Base-by-base conservation (phyloP, 2,797 vertebrate species). In the Pristis pectinata region DNA sequence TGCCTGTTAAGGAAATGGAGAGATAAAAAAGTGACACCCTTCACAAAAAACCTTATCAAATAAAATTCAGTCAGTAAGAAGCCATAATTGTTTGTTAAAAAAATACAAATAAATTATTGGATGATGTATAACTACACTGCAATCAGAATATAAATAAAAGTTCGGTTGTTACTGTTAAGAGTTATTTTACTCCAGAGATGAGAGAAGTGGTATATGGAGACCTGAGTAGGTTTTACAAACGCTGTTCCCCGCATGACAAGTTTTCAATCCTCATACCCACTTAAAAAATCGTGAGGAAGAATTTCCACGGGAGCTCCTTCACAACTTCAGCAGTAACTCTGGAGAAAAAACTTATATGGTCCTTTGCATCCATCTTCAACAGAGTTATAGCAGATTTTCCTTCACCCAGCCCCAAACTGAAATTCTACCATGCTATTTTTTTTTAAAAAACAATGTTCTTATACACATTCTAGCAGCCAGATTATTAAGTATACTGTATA, bases 1-100 rank as follows among this genome's bases (percentile, higher is more conserved):
- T 99, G 99, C 95, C 99, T 99, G 95, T 82, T 96, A 95, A 92
- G 6, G 2, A 94, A 94, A 53, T 94, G 34, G 34, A 67, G 8
- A 74, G 64, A n/a, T 64, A 74, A 74, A 70, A 30, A 41, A 82
- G 82, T 80, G 3, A 59, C 4, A 70, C 2, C 22, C 8, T 27
- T 37, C 44, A 79, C 94, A n/a, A 49, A 94, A 94, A 5, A 70
- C 49, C n/a, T 9, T 30, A 30, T 41, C 53, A 67, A 64, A 37
- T 94, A 79, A 41, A 67, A 80, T 72, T 59, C 53, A 87, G 13
- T 17, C n/a, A 89, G n/a, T 59, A n/a, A 22, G 3, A 89, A 61
- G 30, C 30, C 3, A 61, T 9, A 24, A 30, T n/a, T 37, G 77
- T 17, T 91, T 89, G 8, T 77, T 79, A 34, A 87, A 30, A 64